These are phyloP conservation scores for Rhodeus uyekii DNA, from an alignment of 2,797 vertebrate genomes.

Conservation along the genomic window DNA sequence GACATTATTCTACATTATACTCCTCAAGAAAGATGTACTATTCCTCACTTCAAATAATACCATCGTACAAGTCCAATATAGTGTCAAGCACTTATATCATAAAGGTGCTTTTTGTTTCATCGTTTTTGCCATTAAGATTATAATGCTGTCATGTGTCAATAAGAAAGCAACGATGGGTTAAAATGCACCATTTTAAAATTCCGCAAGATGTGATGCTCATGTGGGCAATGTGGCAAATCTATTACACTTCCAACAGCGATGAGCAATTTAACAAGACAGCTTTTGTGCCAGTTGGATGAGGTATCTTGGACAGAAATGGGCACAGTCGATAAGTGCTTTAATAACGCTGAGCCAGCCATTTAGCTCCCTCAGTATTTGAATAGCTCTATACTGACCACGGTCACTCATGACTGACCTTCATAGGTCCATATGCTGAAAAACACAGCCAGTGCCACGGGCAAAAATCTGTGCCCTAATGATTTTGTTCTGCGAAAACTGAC, in stretches of 20 bases:
- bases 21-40: background rate
- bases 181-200: background rate
- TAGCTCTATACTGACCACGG: constrained; percentile 26
- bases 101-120: background rate
- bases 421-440: constrained; percentile 7
- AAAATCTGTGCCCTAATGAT: constrained; percentile 23
- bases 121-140: background rate
- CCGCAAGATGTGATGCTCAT: background rate
- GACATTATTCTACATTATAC: background rate
- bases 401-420: constrained; percentile 48
- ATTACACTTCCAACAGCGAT: constrained; percentile 31
- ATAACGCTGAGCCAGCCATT: constrained; percentile 47
- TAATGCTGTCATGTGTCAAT: background rate
- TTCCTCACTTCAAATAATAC: background rate
- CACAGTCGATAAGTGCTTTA: constrained; percentile 41
- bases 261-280: constrained; percentile 1
- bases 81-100: background rate
- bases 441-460: background rate
- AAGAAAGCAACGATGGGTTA: background rate
- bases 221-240: background rate
- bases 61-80: background rate
- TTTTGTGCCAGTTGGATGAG: constrained; percentile 21
- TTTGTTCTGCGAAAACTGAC: background rate
- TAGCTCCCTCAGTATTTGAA: constrained; percentile 39
- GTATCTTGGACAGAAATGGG: constrained; percentile 15